These are phyloP conservation scores for Drosophila elegans DNA, from an alignment of 1,140 invertebrate species.

Conservation along the genomic window DNA sequence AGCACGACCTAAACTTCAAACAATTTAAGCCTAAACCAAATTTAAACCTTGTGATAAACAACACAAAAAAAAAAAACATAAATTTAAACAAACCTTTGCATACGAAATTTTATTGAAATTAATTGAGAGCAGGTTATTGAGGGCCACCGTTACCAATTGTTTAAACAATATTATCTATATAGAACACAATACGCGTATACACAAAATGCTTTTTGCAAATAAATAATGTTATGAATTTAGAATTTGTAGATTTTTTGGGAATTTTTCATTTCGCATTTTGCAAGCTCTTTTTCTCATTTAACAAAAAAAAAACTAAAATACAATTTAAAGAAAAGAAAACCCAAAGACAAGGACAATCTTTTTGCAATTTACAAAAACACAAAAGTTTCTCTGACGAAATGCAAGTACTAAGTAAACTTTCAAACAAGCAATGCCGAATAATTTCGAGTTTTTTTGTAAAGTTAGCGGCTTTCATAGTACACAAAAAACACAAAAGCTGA, in stretches of 20 bases:
- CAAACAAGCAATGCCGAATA: conserved; percentile 30
- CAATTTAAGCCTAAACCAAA: conserved; percentile 57
- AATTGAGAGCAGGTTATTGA: conserved; percentile 77
- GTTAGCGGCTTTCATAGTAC: conserved; percentile 42
- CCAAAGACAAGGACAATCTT: conserved; percentile 75
- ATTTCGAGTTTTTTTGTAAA: conserved; percentile 35
- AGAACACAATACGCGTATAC: conserved; percentile 53
- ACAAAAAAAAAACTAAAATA: conserved; percentile 26
- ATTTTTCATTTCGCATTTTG: conserved; percentile 40
- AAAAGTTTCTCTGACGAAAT: conserved; percentile 16
- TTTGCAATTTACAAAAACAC: conserved; percentile 67
- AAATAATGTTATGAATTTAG: conserved; percentile 48
- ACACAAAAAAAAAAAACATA: conserved; percentile 33
- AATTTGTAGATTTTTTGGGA: conserved; percentile 46
- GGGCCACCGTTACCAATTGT: conserved; percentile 73
- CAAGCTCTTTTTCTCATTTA: conserved; percentile 43
- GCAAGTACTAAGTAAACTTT: conserved; percentile 19
- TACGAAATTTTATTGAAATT: conserved; percentile 64
- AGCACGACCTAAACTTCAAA: conserved; percentile 49
- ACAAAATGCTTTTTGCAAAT: conserved; percentile 49
- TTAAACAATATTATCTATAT: conserved; percentile 57
- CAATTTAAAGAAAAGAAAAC: conserved; percentile 38
- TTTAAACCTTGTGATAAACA: conserved; percentile 79
- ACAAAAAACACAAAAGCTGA: conserved; percentile 27
- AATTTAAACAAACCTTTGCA: conserved; percentile 47